Evolutionary conservation across 2,888 invertebrate genomes (phyloP), one percentile per base, ranked within the genome.

Genomic region (Hemaris fuciformis): DNA sequence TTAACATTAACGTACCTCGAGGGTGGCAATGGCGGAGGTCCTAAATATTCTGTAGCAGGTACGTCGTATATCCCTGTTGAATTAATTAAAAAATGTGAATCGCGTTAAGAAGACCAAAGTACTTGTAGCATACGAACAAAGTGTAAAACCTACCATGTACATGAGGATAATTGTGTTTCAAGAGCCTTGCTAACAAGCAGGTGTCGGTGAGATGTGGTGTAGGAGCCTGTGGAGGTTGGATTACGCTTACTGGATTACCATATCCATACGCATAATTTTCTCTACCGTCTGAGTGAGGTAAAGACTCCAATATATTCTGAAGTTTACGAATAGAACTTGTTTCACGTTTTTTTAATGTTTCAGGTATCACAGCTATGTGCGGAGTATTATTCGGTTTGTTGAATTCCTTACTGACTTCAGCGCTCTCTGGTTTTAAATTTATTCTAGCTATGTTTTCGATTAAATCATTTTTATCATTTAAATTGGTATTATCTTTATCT

Each of bases 121-220:
- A 38, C 27, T 58, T 25, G 1, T 31, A 57, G 25, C 59, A 66
- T 60, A 62, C 31, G 27, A 59, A 22, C 15, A 31, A 45, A 23
- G 46, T 43, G 59, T 15, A 22, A 48, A 57, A 53, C 23, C 67
- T 76, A 88, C 88, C 85, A 63, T 80, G 76, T 23, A 75, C 68
- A 61, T 75, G 68, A 1, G 83, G 84, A 66, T 83, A 77, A 60
- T 67, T 80, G 64, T 81, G 78, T 69, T 84, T 87, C 59, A 88
- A 70, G 43, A 89, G 72, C 60, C 82, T 83, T 8, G 84, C 83
- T 25, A 88, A 66, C 18, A 88, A 70, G 70, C 89, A 90, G 15
- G 78, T 79, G 6, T 86, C 85, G 15, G 79, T 63, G n/a, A 81
- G 64, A 53, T 76, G 75, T 23, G 74, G 72, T 22, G 66, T 62